Evolutionary conservation across 2,797 vertebrate genomes (phyloP).

Genomic region (Pteronotus mesoamericanus): DNA sequence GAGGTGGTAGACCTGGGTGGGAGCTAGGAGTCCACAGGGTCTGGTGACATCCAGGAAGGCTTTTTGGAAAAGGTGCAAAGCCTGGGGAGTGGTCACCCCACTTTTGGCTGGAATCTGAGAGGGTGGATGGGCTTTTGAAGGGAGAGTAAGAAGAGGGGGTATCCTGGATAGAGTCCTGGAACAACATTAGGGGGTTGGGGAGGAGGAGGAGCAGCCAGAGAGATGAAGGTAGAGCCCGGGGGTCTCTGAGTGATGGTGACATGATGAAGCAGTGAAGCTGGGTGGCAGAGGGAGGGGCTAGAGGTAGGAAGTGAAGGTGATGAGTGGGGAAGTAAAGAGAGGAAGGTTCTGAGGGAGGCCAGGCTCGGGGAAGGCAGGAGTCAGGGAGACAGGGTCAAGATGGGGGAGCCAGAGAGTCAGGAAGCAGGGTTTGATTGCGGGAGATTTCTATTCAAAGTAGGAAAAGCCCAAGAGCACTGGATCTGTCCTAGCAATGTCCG

Average conservation of each 20-base stretch:
- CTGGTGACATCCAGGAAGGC: neutral
- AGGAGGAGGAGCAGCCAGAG: neutral
- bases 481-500: neutral
- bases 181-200: neutral
- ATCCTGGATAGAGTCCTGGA: neutral
- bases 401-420: neutral
- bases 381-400: neutral
- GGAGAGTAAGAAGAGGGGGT: neutral
- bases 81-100: neutral
- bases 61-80: neutral
- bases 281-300: neutral
- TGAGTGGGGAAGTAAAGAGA: neutral
- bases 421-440: neutral
- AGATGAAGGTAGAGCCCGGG: neutral
- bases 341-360: neutral
- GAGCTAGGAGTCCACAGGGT: neutral
- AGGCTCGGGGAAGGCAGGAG: neutral
- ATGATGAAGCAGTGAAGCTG: neutral
- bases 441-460: neutral
- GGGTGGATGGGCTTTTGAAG: neutral
- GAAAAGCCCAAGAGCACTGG: neutral
- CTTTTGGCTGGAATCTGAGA: neutral
- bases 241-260: neutral
- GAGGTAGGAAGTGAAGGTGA: neutral
- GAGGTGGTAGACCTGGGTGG: neutral